These are phyloP conservation scores for Girardinichthys multiradiatus DNA, from an alignment of 2,113 vertebrate species.

Conservation along the genomic window DNA sequence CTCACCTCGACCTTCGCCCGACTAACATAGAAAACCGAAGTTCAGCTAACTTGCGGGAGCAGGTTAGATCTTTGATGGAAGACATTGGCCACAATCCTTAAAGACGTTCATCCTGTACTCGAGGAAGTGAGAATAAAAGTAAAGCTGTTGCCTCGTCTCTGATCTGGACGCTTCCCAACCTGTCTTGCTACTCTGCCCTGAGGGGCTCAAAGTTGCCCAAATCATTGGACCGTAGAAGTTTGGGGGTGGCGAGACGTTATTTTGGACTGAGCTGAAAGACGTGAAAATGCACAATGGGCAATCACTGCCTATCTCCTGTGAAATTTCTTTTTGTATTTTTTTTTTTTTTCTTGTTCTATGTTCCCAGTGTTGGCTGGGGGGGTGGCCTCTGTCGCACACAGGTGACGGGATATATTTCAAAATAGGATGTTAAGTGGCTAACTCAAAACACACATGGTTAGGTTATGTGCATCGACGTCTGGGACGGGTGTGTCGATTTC, in stretches of 20 bases:
- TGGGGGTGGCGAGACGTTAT: slow-evolving; percentile 44
- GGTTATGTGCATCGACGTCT: slow-evolving; percentile 39
- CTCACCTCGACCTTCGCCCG: slow-evolving; percentile 8
- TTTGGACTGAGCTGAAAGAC: slow-evolving; percentile 57
- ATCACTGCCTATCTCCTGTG: slow-evolving; percentile 70
- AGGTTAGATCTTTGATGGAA: slow-evolving; percentile 49
- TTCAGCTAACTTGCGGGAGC: slow-evolving; percentile 25
- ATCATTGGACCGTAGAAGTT: slow-evolving; percentile 45
- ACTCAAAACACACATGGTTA: slow-evolving; percentile 60
- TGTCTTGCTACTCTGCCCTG: slow-evolving; percentile 22
- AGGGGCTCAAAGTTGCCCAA: slow-evolving; percentile 39
- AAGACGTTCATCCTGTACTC: slow-evolving; percentile 44
- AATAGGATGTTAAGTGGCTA: slow-evolving; percentile 69
- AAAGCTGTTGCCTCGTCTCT: slow-evolving; percentile 1
- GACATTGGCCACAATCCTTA: slow-evolving; percentile 49
- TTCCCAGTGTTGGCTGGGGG: slow-evolving; percentile 47
- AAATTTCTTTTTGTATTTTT: slow-evolving; percentile 30
- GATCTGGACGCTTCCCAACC: slow-evolving; percentile 43
- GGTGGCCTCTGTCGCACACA: slow-evolving; percentile 33
- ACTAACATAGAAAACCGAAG: slow-evolving; percentile 3
- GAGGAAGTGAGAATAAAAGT: slow-evolving; percentile 27
- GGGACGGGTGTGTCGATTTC: slow-evolving; percentile 22
- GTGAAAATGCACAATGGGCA: slow-evolving; percentile 63
- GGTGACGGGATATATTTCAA: slow-evolving; percentile 30
- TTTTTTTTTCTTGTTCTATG: slow-evolving; percentile 24